These are phyloP conservation scores for Cotesia typhae DNA, from an alignment of 1,140 invertebrate genomes.

Conservation along the genomic window DNA sequence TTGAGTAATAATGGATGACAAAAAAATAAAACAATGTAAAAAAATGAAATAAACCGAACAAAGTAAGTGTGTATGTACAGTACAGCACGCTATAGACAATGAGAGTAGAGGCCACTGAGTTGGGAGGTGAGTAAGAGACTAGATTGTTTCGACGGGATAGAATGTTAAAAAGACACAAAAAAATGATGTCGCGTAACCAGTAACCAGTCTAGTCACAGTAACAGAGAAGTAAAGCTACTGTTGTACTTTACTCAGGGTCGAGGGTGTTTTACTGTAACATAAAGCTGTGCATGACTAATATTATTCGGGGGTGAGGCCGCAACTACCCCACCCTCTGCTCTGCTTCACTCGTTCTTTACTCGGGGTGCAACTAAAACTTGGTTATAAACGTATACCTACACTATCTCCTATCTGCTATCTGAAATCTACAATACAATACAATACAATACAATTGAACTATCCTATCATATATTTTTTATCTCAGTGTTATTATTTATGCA, in stretches of 20 bases:
- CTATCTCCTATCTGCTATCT: not conserved
- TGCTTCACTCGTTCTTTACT: not conserved
- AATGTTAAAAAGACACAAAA: conserved; percentile 17
- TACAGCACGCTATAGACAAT: too few relatives aligned
- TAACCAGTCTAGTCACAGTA: too few relatives aligned
- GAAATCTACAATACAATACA: not conserved
- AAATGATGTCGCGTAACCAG: not conserved
- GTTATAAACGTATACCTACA: conserved; percentile 25
- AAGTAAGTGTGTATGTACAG: too few relatives aligned
- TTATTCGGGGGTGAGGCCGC: conserved; percentile 50
- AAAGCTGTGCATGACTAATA: conserved; percentile 54
- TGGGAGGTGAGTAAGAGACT: too few relatives aligned
- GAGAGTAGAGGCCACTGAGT: too few relatives aligned
- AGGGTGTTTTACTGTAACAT: conserved; percentile 23
- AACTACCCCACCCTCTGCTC: conserved; percentile 47
- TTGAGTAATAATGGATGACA: not conserved
- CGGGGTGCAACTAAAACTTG: conserved; percentile 30
- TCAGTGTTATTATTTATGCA: not conserved
- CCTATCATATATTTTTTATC: not conserved
- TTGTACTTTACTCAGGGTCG: not conserved
- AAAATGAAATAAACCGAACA: too few relatives aligned
- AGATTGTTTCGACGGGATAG: not conserved
- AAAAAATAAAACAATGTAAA: too few relatives aligned
- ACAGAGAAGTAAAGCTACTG: too few relatives aligned
- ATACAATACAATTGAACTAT: not conserved